Evolutionary conservation across 2,888 invertebrate species (phyloP), one percentile per base, ranked within the genome.

Genomic region (Gymnocheta viridis): DNA sequence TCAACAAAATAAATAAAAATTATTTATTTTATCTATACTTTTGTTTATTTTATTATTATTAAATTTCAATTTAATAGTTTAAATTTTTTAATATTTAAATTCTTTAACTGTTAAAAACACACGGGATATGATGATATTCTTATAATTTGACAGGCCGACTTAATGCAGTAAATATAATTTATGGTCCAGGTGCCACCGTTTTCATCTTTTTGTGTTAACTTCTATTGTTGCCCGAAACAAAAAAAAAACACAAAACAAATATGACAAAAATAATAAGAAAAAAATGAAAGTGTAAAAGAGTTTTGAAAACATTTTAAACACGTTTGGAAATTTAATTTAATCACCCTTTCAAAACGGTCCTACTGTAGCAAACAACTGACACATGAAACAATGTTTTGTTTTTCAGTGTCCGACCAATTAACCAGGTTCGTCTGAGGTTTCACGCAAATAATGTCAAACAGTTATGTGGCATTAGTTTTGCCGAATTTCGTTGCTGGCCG

Each of bases 201-300:
- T 19, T 66, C n/a, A 60, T 67, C 24, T 12, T 38, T 6, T 24
- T 41, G 51, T 74, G 27, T 41, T 74, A 41, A 27, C 9, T 27
- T 60, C 29, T 66, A 24, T 49, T 56, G 58, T 32, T 44, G 1
- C 19, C 17, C 54, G 7, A 9, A n/a, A 54, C n/a, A 29, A 69
- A 47, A 56, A 12, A 58, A 56, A n/a, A n/a, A n/a, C n/a, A 80
- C 27, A 47, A 67, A n/a, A n/a, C n/a, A n/a, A 64, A 51, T 19
- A 22, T 17, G 54, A 70, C 41, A 41, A 32, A 69, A 54, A 12
- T 54, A 0, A 47, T 44, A 44, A 70, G 24, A 60, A 22, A 64
- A 83, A 84, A 84, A 49, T 29, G 77, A 84, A 81, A 81, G 84
- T 81, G 77, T 84, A 73, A 62, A 62, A 69, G 5, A 67, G 35